Base-by-base conservation (phyloP, 2,888 invertebrate genomes). In the Agrotis puta region DNA sequence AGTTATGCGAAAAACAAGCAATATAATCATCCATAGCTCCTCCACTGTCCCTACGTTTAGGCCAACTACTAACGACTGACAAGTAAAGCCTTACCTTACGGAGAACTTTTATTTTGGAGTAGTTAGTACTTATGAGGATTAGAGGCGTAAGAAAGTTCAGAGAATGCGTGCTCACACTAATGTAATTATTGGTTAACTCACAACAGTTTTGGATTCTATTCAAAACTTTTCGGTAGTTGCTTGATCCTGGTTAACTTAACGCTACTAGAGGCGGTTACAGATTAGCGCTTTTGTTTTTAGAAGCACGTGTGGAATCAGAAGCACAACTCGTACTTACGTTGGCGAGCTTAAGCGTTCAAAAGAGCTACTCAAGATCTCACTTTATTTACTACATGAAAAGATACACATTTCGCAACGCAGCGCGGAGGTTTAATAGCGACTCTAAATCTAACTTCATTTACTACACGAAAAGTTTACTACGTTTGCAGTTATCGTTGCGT, bases 111-210 rank as follows among this genome's bases (percentile, higher is more conserved):
- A 13, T 54, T 70, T 73, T 54, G 18, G 16, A 11, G 24, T 24
- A 27, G 53, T 2, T 54, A 33, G 11, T 16, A 22, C 48, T 74
- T 18, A 58, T 53, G 69, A 43, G 13, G 47, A n/a, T 74, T 63
- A 69, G 74, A 20, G 70, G 74, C 56, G 56, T 9, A 50, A 58
- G n/a, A 48, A 53, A 24, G 24, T 61, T 47, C 22, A n/a, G 13
- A 6, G 18, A 43, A 16, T 20, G 33, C 5, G 20, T 57, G 27
- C 14, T 18, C 33, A 47, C 22, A 59, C 24, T 16, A 47, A 66
- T 11, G 18, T 2, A 33, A 33, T 2, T 39, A 18, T 57, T 27
- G 7, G 18, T 14, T 33, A 18, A 9, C 18, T 47, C 2, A 18
- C 7, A 39, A 50, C 20, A 20, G 0, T 3, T 16, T 18, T 43